Evolutionary conservation across 2,888 invertebrate species (phyloP).

Genomic region (Gandaritis pyraliata): DNA sequence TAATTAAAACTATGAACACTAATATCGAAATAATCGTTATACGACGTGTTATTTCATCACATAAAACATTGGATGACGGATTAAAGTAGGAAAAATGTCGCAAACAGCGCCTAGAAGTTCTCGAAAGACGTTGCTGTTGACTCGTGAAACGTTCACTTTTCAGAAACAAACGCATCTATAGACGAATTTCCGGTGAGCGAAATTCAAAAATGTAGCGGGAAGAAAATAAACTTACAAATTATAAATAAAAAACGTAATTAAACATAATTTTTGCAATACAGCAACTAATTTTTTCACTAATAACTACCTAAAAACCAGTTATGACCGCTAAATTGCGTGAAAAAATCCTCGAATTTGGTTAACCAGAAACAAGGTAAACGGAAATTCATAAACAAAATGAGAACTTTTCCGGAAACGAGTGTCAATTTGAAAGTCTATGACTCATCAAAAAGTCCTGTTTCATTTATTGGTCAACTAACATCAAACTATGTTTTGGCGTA

Average conservation of each 20-base stretch:
- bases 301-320: slow-evolving; percentile 6
- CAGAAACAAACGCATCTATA: slow-evolving; percentile 85
- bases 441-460: slow-evolving; percentile 70
- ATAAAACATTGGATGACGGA: slow-evolving; percentile 82
- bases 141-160: slow-evolving; percentile 85
- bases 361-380: slow-evolving; percentile 64
- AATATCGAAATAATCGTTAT: slow-evolving; percentile 78
- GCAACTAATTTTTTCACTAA: neutral
- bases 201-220: slow-evolving; percentile 78
- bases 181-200: slow-evolving; percentile 81
- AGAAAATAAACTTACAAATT: slow-evolving; percentile 41
- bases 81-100: slow-evolving; percentile 84
- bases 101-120: slow-evolving; percentile 83
- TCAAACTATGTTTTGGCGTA: slow-evolving; percentile 25
- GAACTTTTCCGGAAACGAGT: slow-evolving; percentile 82
- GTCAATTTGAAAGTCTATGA: slow-evolving; percentile 79
- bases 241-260: neutral
- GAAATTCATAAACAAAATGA: slow-evolving; percentile 64
- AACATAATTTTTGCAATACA: neutral
- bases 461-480: slow-evolving; percentile 44
- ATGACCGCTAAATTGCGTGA: slow-evolving; percentile 12
- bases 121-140: slow-evolving; percentile 85
- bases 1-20: slow-evolving; percentile 84
- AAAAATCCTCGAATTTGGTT: slow-evolving; percentile 37
- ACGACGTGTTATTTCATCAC: slow-evolving; percentile 84